Base-by-base conservation (phyloP, 2,888 invertebrate genomes). In the Lampropteryx suffumata region DNA sequence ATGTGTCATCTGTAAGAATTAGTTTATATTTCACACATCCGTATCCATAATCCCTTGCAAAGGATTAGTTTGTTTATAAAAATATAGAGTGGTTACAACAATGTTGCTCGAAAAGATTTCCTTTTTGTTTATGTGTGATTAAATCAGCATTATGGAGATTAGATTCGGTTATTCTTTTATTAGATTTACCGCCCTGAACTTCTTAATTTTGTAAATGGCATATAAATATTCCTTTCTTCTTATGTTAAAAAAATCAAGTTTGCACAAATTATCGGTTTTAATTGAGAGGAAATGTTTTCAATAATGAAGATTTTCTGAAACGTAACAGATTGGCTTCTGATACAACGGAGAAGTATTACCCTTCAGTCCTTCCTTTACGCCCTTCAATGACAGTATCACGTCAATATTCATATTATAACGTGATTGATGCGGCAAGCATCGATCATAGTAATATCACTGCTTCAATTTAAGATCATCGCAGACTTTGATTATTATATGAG, bases 81-180 rank as follows among this genome's bases (percentile, higher is more conserved):
- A n/a, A n/a, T n/a, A n/a, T 47, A 39, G 43, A 47, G 24, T 32
- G 13, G 17, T 10, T n/a, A 14, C 27, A n/a, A n/a, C n/a, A 60
- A 64, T 61, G 51, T 61, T 59, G 59, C 12, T 5, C 29, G 41
- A 41, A 43, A 60, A 58, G 59, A 58, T 60, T 60, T 65, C 39
- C 17, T 24, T 46, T 59, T 54, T 57, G 52, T 59, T 57, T 56
- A 50, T 27, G 33, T 57, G 56, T 64, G 65, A 64, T 70, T 61
- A 67, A 65, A 62, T 54, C 52, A 55, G 56, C 59, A 60, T 63
- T 65, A 68, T 58, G 61, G 60, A 70, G 64, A 65, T 68, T 59
- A 60, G 59, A 58, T 57, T 46, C 34, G 28, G 48, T 50, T 51
- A 46, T 42, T 50, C 27, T 52, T 54, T 51, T 55, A 57, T 57